Evolutionary conservation across 2,888 invertebrate genomes (phyloP), one percentile per base, ranked within the genome.

Genomic region (Drosophila maculinotata): DNA sequence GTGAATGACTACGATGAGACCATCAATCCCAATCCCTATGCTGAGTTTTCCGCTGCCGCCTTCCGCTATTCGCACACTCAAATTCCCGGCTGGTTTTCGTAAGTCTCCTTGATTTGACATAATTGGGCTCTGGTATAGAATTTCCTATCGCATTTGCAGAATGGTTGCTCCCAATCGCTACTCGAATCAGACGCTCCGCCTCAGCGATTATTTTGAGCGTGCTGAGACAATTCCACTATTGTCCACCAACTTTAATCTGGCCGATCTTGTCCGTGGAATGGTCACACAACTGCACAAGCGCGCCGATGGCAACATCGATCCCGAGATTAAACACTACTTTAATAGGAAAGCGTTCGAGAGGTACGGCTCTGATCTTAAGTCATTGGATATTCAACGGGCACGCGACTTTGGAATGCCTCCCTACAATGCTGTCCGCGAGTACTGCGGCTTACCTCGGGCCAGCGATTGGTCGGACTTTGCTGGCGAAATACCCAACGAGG

Each of bases 271-370:
- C 0, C 92, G 96, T 88, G 96, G 96, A 4, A 92, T 97, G 80
- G 92, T 94, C 1, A 94, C 94, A 2, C 96, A 97, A 87, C 93
- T 94, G 2, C 94, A 95, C 89, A 94, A 95, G 81, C 93, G 93
- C 69, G 93, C 95, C 65, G 97, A 97, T 90, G 93, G 93, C 68
- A 95, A 92, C 90, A 94, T 95, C 91, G 95, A 95, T 71, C 72
- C 42, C 6, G 89, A 90, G 68, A 52, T 90, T 14, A 90, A 89
- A 51, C 89, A 90, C 67, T 75, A 63, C 54, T 90, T 90, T 25
- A 71, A 82, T 44, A 89, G 90, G 12, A 89, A 89, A 44, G 47
- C 58, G 8, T 85, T 76, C 12, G 82, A 90, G 89, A 92, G 85
- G 9, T 97, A 67, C 93, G 96, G 69, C 93, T 96, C 81, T 4